Conservation (phyloP, 1,140 invertebrate genomes). For the Vanessa tameamea region DNA sequence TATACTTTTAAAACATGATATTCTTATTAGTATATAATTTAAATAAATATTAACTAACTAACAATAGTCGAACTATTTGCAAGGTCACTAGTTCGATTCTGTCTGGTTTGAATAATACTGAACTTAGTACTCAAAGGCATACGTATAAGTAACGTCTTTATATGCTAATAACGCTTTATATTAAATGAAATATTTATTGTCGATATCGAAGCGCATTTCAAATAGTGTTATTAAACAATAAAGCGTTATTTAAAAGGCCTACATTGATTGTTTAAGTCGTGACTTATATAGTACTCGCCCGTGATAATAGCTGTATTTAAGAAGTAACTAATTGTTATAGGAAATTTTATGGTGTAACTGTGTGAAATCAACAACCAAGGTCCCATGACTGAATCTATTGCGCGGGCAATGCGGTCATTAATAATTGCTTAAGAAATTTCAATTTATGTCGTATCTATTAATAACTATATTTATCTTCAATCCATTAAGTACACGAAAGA, state of each 20-base stretch:
- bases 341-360: constrained; percentile 47
- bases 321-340: constrained; percentile 38
- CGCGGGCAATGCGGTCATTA: constrained; percentile 43
- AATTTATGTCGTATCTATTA: constrained; percentile 30
- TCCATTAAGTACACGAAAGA: constrained; percentile 24
- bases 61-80: no score
- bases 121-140: no score
- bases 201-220: background rate
- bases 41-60: no score
- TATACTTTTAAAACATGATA: no score
- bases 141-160: no score
- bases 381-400: constrained; percentile 28
- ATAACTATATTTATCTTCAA: constrained; percentile 34
- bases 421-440: constrained; percentile 44
- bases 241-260: background rate
- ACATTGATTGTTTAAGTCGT: background rate
- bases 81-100: no score
- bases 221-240: background rate
- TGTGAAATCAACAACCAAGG: constrained; percentile 48
- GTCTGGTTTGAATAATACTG: no score
- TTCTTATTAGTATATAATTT: no score
- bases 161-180: no score
- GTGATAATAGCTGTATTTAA: constrained; percentile 26
- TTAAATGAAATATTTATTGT: no score
- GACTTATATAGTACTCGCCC: constrained; percentile 7